Evolutionary conservation across 2,797 vertebrate genomes (phyloP).

Genomic region (Acanthornis magna): DNA sequence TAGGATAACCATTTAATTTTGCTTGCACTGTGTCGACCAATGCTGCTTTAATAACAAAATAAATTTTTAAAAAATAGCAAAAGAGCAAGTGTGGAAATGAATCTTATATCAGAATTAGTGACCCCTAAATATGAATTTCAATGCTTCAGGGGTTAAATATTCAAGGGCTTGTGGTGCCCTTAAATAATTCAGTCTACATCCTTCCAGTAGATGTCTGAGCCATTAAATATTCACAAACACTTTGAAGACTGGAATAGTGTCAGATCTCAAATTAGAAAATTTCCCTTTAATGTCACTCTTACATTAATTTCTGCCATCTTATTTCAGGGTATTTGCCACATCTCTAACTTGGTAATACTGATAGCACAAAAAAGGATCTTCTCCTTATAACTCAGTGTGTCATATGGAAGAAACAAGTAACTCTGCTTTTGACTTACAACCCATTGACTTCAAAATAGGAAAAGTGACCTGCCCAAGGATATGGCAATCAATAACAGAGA

Average conservation of each 20-base stretch:
- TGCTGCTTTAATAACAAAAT: not conserved
- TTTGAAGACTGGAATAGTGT: constrained; percentile 45
- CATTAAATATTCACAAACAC: constrained; percentile 61
- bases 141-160: not conserved
- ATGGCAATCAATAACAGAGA: not conserved
- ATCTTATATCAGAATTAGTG: not conserved
- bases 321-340: constrained; percentile 35
- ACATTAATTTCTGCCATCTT: not conserved
- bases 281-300: constrained; percentile 28
- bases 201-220: constrained; percentile 25
- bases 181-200: constrained; percentile 45
- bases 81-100: not conserved
- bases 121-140: not conserved
- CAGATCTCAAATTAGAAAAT: constrained; percentile 56
- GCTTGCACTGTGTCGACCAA: not conserved
- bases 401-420: not conserved
- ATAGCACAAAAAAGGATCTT: not conserved
- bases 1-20: not conserved
- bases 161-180: constrained; percentile 23
- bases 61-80: not conserved
- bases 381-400: not conserved
- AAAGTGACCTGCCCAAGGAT: not conserved
- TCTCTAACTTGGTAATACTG: not conserved
- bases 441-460: not conserved
- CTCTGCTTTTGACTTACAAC: not conserved